Conservation (phyloP, 2,888 invertebrate species). For the Carabus problematicus region DNA sequence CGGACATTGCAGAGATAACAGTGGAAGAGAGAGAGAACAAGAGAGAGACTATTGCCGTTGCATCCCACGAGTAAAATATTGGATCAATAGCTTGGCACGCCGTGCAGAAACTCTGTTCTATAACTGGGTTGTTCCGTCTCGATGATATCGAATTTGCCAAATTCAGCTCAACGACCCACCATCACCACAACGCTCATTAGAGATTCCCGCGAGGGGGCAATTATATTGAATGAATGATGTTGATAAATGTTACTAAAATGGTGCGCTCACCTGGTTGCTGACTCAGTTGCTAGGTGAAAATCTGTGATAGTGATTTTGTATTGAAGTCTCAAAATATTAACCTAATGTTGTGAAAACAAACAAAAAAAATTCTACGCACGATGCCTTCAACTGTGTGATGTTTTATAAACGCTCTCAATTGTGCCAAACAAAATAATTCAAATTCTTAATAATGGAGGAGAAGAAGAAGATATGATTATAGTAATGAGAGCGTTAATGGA, state of each 20-base stretch:
- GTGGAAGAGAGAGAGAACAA: background rate
- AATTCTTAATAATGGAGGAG: slow-evolving; percentile 8
- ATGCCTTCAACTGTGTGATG: slow-evolving; percentile 32
- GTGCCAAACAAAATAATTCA: slow-evolving; percentile 32
- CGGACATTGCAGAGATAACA: background rate
- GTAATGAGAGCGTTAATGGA: slow-evolving; percentile 14
- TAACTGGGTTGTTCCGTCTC: background rate
- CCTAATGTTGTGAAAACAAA: too few relatives aligned
- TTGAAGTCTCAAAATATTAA: slow-evolving; percentile 35
- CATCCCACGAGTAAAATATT: background rate
- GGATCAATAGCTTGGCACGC: background rate
- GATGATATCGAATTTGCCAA: background rate
- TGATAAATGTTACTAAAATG: slow-evolving; percentile 22
- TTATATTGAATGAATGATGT: background rate
- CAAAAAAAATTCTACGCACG: slow-evolving; percentile 8
- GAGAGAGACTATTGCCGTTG: background rate
- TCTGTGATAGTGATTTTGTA: slow-evolving; percentile 39
- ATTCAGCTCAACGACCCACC: background rate
- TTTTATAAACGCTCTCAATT: slow-evolving; percentile 22
- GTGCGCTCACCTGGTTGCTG: slow-evolving; percentile 21
- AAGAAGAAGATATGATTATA: background rate
- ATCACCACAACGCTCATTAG: background rate
- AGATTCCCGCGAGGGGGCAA: background rate
- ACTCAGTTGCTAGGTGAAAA: slow-evolving; percentile 16
- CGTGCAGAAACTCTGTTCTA: slow-evolving; percentile 18